These are phyloP conservation scores for Heterohyrax brucei DNA, from an alignment of 2,797 vertebrate genomes.

Conservation along the genomic window DNA sequence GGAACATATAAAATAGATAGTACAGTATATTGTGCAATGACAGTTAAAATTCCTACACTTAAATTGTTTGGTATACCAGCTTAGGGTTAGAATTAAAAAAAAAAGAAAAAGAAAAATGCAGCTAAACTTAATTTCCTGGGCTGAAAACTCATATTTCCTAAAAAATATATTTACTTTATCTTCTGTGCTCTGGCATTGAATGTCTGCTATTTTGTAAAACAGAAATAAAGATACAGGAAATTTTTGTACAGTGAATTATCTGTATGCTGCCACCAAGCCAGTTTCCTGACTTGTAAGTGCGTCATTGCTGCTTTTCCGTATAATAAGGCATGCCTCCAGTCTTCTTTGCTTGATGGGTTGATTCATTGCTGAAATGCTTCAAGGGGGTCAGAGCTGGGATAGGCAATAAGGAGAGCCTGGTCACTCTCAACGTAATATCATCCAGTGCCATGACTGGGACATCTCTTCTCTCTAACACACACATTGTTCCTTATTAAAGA, in stretches of 20 bases:
- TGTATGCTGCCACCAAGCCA: background rate
- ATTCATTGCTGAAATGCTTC: background rate
- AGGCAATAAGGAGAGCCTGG: background rate
- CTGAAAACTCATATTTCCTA: constrained; percentile 11
- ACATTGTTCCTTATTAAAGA: background rate
- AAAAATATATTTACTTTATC: background rate
- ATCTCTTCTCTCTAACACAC: background rate
- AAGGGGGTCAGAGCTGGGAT: background rate
- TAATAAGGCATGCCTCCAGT: background rate
- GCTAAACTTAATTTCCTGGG: background rate
- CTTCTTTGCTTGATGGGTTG: background rate
- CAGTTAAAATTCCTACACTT: constrained; percentile 33
- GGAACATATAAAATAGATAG: background rate
- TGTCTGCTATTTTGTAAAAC: constrained; percentile 18
- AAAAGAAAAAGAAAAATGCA: background rate
- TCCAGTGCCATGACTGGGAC: no score
- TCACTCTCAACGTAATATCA: background rate
- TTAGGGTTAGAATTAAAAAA: background rate
- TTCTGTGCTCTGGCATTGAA: background rate
- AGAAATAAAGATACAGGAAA: background rate
- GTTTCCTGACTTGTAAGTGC: background rate
- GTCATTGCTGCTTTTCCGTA: background rate
- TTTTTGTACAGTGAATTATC: constrained; percentile 20
- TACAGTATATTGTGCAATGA: constrained; percentile 19
- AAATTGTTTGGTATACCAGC: background rate